Percentiles rank a stretch among this genome's conserved stretches.
Conservation (phyloP, 2,888 invertebrate species). For the Anagyrus pseudococci region DNA sequence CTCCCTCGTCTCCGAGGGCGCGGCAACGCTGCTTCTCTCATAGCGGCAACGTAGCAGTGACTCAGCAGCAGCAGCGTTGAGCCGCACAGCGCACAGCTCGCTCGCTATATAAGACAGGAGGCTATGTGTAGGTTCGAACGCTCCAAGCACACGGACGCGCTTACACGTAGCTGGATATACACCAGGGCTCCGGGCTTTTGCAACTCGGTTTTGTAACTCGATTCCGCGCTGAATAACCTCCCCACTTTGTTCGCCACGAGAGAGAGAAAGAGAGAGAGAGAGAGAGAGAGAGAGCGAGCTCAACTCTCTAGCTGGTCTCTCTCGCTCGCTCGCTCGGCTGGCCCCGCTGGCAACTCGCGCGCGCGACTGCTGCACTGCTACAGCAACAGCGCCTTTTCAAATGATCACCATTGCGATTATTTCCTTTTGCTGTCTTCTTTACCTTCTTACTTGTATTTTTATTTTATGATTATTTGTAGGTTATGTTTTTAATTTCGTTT, state of each 20-base stretch:
- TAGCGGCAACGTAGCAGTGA: constrained; percentile 55
- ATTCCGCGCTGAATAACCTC: constrained; percentile 49
- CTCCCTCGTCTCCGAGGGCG: background rate
- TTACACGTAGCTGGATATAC: background rate
- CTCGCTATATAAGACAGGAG: constrained; percentile 24
- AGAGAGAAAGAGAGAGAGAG: background rate
- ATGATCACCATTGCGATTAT: background rate
- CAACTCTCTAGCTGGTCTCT: constrained; percentile 1
- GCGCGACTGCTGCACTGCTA: background rate
- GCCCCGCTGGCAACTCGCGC: too few relatives aligned
- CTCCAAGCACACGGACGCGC: background rate
- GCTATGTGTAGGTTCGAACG: background rate
- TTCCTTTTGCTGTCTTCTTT: background rate
- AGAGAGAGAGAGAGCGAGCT: constrained; percentile 4
- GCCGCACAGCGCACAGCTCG: background rate
- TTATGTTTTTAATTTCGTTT: too few relatives aligned
- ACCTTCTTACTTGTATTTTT: too few relatives aligned
- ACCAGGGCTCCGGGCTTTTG: constrained; percentile 48
- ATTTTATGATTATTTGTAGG: too few relatives aligned
- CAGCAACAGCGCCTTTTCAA: constrained; percentile 15
- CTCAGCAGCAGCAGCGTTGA: constrained; percentile 45
- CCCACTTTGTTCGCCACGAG: constrained; percentile 20
- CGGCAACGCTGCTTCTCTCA: constrained; percentile 25
- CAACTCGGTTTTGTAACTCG: constrained; percentile 56
- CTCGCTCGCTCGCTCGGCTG: background rate